These are phyloP conservation scores for Panonychus citri DNA, from an alignment of 1,140 invertebrate genomes.

Conservation along the genomic window DNA sequence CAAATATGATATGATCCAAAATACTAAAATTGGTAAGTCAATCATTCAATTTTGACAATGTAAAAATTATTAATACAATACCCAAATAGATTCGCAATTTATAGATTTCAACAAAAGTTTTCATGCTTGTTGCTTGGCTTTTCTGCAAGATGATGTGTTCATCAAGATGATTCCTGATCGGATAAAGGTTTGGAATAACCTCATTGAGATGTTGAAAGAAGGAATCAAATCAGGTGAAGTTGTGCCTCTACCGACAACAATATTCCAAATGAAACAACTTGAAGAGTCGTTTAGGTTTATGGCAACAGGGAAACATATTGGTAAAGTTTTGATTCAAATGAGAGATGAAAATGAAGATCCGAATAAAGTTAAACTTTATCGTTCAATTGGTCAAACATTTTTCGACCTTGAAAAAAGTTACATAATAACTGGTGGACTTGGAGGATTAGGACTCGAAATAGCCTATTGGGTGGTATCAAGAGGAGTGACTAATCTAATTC, in stretches of 20 bases:
- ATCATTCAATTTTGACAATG: too few species aligned
- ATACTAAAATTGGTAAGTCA: too few species aligned
- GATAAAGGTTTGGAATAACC: not conserved
- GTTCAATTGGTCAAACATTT: slow-evolving; percentile 46
- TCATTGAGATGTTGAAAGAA: slow-evolving; percentile 35
- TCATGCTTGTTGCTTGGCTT: slow-evolving; percentile 81
- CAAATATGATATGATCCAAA: slow-evolving; percentile 87
- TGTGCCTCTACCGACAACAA: slow-evolving; percentile 48
- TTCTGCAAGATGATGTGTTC: slow-evolving; percentile 33
- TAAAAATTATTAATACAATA: too few species aligned
- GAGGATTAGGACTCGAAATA: slow-evolving; percentile 81
- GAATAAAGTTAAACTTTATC: slow-evolving; percentile 13
- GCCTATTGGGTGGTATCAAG: slow-evolving; percentile 64
- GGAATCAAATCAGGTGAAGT: slow-evolving; percentile 66
- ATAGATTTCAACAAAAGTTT: slow-evolving; percentile 75
- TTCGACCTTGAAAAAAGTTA: slow-evolving; percentile 64
- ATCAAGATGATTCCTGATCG: not conserved
- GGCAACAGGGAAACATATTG: slow-evolving; percentile 90
- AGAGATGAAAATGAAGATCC: slow-evolving; percentile 10
- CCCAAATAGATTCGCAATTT: slow-evolving; percentile 41
- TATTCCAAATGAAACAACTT: slow-evolving; percentile 58
- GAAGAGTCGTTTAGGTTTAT: slow-evolving; percentile 82
- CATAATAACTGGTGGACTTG: slow-evolving; percentile 62
- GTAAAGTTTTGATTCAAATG: slow-evolving; percentile 49
- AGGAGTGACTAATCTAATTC: slow-evolving; percentile 54